phyloP scores from a whole-genome alignment of 2,888 invertebrate species.

The Phrixothrix hirtus region DNA sequence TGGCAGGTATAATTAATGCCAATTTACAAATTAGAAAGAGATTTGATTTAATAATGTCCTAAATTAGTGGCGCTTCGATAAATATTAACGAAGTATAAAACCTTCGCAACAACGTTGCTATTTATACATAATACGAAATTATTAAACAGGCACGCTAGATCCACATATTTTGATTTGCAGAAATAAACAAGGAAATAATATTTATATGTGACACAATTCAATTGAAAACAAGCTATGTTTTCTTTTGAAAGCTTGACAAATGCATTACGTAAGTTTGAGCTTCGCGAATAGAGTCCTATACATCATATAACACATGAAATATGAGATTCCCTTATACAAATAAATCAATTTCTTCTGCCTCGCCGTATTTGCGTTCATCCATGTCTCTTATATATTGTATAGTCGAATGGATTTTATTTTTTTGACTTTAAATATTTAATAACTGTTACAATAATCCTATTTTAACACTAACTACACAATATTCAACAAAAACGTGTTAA shows the following conservation, averaged over 20 bases:
- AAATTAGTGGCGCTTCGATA: too few relatives aligned
- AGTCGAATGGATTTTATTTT: slow-evolving; percentile 14
- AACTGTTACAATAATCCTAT: slow-evolving; percentile 9
- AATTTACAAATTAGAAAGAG: too few relatives aligned
- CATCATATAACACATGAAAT: slow-evolving; percentile 41
- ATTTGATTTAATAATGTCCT: too few relatives aligned
- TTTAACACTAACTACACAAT: slow-evolving; percentile 1
- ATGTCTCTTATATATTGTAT: slow-evolving; percentile 15
- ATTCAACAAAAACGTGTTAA: background rate
- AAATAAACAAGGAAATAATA: slow-evolving; percentile 5
- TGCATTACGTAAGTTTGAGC: slow-evolving; percentile 36
- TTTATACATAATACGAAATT: slow-evolving; percentile 8
- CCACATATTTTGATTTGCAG: slow-evolving; percentile 6
- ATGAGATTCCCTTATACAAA: slow-evolving; percentile 38
- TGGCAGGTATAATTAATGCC: too few relatives aligned
- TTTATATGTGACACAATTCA: slow-evolving; percentile 23
- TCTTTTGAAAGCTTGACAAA: slow-evolving; percentile 36
- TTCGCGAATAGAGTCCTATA: slow-evolving; percentile 36
- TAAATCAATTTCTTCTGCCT: slow-evolving; percentile 38
- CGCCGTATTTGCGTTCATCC: slow-evolving; percentile 30
- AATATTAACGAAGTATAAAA: too few relatives aligned
- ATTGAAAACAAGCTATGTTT: slow-evolving; percentile 30
- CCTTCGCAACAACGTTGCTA: too few relatives aligned
- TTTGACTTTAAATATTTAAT: slow-evolving; percentile 14
- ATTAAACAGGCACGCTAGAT: slow-evolving; percentile 2